Evolutionary conservation across 2,888 invertebrate species (phyloP), one percentile per base, ranked within the genome.

Genomic region (Eremobia ochroleuca): DNA sequence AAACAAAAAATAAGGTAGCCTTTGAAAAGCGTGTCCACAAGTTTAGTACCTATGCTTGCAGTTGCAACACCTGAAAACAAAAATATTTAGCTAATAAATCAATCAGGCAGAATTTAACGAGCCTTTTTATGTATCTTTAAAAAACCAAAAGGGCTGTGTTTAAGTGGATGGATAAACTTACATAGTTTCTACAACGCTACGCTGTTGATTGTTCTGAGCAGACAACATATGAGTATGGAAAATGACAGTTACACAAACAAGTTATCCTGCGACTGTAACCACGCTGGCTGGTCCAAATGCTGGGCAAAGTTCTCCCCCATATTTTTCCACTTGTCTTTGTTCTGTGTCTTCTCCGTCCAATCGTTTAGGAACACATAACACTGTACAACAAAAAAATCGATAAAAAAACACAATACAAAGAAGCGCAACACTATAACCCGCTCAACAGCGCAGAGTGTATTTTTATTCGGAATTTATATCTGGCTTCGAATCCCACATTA

Each of bases 381-480:
- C 28, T 40, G 21, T 28, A 43, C 31, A 70, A 64, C 65, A 65
- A 71, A 86, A 55, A 34, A 11, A 34, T 90, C 91, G 89, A 91
- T 87, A 80, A 83, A 74, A 43, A 73, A 67, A 55, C 73, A 79
- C 34, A 79, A 76, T 78, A 77, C 75, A 75, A 68, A 84, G 65
- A 74, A 21, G 70, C 73, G 79, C 93, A 90, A 71, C 93, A 87
- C 94, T 93, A 92, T 21, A 85, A 67, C 85, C 66, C 88, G 83
- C 88, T 91, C 90, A 86, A 85, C 90, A 89, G 87, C 90, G 87
- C 86, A 82, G 88, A 91, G 92, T 93, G 93, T 95, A 96, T 96
- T 96, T 96, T 96, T 96, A 96, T 96, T 95, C 93, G 90, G 93
- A 96, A 96, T 96, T 96, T 96, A 96, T 96, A 96, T 96, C 96